Percentiles rank a stretch among this genome's conserved stretches.
phyloP scores from a whole-genome alignment of 2,113 vertebrate genomes.

The Trinectes maculatus region DNA sequence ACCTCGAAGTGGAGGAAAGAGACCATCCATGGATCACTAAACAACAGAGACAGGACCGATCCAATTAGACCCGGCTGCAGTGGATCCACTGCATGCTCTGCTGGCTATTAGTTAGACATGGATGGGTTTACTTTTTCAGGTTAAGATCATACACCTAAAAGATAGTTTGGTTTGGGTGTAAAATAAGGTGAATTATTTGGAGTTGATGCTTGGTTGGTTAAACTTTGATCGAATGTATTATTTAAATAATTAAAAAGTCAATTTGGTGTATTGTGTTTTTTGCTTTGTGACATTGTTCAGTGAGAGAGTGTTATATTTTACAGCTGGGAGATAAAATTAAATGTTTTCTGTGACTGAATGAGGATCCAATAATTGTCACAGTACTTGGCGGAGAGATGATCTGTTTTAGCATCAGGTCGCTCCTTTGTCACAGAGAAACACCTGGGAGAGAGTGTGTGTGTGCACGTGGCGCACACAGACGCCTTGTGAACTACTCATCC shows the following conservation, averaged over 20 bases:
- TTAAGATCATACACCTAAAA: constrained; percentile 18
- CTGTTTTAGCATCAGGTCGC: constrained; percentile 35
- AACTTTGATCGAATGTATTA: background rate
- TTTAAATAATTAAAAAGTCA: too few relatives aligned
- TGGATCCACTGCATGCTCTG: constrained; percentile 26
- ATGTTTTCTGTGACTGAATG: constrained; percentile 22
- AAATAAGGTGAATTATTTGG: background rate
- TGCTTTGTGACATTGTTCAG: background rate
- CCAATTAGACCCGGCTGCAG: constrained; percentile 65
- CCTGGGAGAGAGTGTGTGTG: constrained; percentile 20
- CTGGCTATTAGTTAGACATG: constrained; percentile 49
- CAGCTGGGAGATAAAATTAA: constrained; percentile 12
- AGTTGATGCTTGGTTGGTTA: background rate
- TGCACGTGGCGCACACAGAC: constrained; percentile 29
- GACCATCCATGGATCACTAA: constrained; percentile 71
- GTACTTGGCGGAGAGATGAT: constrained; percentile 12
- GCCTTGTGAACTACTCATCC: constrained; percentile 53
- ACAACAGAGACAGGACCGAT: constrained; percentile 62
- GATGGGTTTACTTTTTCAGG: background rate
- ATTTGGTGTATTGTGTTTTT: background rate
- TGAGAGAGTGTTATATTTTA: constrained; percentile 22
- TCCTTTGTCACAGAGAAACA: constrained; percentile 49
- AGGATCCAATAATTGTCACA: constrained; percentile 30
- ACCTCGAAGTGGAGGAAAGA: constrained; percentile 66
- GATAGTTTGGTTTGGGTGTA: constrained; percentile 7